These are phyloP conservation scores for Halictus ligatus DNA, from an alignment of 2,888 invertebrate species.

Conservation along the genomic window DNA sequence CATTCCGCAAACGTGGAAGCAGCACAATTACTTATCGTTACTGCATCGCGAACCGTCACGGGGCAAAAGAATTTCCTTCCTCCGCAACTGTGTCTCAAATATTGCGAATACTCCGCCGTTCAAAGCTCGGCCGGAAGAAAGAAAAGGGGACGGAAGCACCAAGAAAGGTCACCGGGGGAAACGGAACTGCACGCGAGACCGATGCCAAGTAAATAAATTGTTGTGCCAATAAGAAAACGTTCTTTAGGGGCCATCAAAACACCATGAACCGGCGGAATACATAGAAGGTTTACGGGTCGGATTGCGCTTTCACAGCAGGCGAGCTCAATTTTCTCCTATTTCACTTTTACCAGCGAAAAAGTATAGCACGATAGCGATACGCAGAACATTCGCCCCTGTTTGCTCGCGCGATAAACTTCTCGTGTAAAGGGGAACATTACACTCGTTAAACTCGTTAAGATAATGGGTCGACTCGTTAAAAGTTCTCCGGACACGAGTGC, in stretches of 20 bases:
- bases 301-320: not conserved
- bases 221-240: not conserved
- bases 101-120: not conserved
- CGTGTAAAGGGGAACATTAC: not conserved
- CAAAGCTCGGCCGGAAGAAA: not conserved
- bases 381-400: not conserved
- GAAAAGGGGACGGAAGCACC: not conserved
- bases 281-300: not conserved
- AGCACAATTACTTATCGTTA: not conserved
- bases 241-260: not conserved
- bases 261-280: not conserved
- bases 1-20: not conserved
- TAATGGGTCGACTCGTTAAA: no score
- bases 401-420: not conserved
- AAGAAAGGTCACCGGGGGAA: not conserved
- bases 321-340: not conserved
- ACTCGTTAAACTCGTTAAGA: no score
- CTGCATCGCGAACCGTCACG: not conserved
- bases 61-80: not conserved
- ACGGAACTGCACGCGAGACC: not conserved
- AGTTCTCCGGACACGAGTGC: no score
- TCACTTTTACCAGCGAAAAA: not conserved
- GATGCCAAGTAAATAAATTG: not conserved
- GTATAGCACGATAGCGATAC: no score
- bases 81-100: not conserved